Conservation (phyloP, 2,888 invertebrate genomes). For the Drosophila prolongata region DNA sequence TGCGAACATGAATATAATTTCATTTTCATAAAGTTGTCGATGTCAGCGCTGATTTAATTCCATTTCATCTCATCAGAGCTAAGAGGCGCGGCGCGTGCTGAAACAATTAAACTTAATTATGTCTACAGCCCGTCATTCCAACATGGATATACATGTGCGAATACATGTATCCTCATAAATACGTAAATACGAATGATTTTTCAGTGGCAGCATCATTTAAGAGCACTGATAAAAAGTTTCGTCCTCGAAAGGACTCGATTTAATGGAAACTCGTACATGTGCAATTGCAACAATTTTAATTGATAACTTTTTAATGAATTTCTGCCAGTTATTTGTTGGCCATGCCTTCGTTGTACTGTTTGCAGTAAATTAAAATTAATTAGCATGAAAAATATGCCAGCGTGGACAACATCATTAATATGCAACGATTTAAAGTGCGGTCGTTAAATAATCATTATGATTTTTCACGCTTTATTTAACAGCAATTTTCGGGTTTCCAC, state of each 20-base stretch:
- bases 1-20: slow-evolving; percentile 71
- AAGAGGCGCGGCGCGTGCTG: slow-evolving; percentile 48
- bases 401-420: slow-evolving; percentile 51
- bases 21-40: slow-evolving; percentile 77
- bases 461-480: slow-evolving; percentile 49
- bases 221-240: slow-evolving; percentile 67
- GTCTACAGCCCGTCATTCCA: slow-evolving; percentile 40
- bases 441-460: slow-evolving; percentile 57
- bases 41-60: slow-evolving; percentile 77
- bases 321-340: slow-evolving; percentile 22
- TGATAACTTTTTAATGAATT: slow-evolving; percentile 75
- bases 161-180: slow-evolving; percentile 12
- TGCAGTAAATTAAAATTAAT: slow-evolving; percentile 70
- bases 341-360: slow-evolving; percentile 18
- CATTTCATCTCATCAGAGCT: slow-evolving; percentile 58
- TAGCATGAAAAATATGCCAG: slow-evolving; percentile 53
- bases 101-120: slow-evolving; percentile 81
- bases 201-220: slow-evolving; percentile 46
- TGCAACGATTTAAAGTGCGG: slow-evolving; percentile 53
- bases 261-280: slow-evolving; percentile 40
- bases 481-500: slow-evolving; percentile 37
- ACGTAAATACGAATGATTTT: slow-evolving; percentile 34
- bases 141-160: slow-evolving; percentile 32
- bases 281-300: slow-evolving; percentile 62
- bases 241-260: slow-evolving; percentile 46